Conservation (phyloP, 2,797 vertebrate genomes). For the Paratrypauchen microcephalus region DNA sequence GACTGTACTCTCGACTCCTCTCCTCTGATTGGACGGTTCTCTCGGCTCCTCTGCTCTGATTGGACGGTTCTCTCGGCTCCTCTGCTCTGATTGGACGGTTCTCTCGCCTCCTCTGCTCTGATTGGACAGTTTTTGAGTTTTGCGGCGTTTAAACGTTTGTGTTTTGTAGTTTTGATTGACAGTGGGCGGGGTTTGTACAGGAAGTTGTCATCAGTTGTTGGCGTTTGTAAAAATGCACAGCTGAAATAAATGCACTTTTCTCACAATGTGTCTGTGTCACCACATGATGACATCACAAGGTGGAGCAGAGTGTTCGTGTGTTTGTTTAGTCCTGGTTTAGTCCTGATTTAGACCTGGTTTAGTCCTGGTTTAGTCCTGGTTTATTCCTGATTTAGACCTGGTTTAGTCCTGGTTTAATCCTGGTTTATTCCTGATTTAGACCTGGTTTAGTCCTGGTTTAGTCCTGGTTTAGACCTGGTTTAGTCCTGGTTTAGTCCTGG, state of each 20-base stretch:
- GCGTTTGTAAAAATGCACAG: constrained; percentile 38
- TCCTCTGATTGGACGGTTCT: background rate
- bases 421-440: too few species aligned
- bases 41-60: background rate
- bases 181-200: constrained; percentile 33
- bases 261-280: background rate
- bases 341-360: too few species aligned
- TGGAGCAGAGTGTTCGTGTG: too few species aligned
- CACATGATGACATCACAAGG: too few species aligned
- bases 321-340: too few species aligned
- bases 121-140: constrained; percentile 53
- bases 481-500: too few species aligned
- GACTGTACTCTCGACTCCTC: background rate
- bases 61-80: background rate
- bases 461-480: too few species aligned
- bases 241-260: constrained; percentile 85
- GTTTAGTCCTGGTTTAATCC: too few species aligned
- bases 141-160: constrained; percentile 51
- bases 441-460: too few species aligned
- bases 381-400: too few species aligned
- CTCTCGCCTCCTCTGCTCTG: constrained; percentile 11
- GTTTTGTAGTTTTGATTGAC: constrained; percentile 21
- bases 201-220: constrained; percentile 28
- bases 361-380: too few species aligned
- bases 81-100: constrained; percentile 44